These are phyloP conservation scores for Apostichopus parvimensis DNA, from an alignment of 35 echinoderm and acorn worm genomes.

Conservation along the genomic window DNA sequence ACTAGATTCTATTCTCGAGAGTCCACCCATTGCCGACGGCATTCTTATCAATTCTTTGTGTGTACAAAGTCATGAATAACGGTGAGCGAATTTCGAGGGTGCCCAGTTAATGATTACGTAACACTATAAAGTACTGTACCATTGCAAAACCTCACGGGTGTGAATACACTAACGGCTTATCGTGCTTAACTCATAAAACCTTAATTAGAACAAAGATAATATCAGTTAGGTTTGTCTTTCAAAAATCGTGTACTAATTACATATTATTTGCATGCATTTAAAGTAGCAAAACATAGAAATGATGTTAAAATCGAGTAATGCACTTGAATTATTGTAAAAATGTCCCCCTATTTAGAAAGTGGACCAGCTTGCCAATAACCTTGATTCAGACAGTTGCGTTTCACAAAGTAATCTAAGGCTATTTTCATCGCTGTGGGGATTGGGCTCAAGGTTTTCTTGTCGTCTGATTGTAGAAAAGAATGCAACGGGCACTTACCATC, in stretches of 20 bases:
- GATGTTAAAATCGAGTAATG: not conserved
- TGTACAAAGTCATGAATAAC: conserved; percentile 59
- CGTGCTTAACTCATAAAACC: not conserved
- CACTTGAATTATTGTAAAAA: conserved; percentile 16
- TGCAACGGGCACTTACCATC: not conserved
- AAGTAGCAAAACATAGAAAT: no score
- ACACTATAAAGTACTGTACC: conserved; percentile 14
- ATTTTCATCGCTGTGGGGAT: conserved; percentile 50
- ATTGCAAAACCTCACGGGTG: not conserved
- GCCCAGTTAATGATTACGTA: conserved; percentile 45
- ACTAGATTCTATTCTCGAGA: not conserved
- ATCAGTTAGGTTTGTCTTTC: not conserved
- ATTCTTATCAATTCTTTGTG: conserved; percentile 43
- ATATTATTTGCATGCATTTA: no score
- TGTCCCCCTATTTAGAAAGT: conserved; percentile 2
- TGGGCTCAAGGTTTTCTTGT: conserved; percentile 41
- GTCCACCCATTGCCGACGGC: not conserved
- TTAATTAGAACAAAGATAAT: not conserved
- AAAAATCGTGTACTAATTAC: no score
- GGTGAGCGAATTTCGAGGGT: conserved; percentile 38
- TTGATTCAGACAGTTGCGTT: conserved; percentile 60
- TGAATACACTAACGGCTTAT: not conserved
- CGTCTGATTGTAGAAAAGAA: conserved; percentile 6
- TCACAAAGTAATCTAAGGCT: conserved; percentile 47
- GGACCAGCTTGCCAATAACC: conserved; percentile 52